Evolutionary conservation across 2,797 vertebrate genomes (phyloP).

Genomic region (Microchirus variegatus): DNA sequence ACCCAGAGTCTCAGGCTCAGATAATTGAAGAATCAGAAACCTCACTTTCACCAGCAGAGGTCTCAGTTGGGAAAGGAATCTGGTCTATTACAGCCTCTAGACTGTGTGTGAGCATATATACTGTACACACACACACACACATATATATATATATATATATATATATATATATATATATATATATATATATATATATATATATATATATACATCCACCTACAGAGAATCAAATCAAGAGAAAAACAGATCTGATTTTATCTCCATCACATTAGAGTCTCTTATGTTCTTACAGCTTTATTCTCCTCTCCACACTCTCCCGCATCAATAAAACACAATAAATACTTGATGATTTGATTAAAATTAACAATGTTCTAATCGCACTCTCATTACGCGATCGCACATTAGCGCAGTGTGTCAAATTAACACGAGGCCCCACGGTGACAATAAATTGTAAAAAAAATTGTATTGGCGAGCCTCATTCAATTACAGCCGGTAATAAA

Average conservation of each 20-base stretch:
- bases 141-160: too few relatives aligned
- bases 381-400: slow-evolving; percentile 12
- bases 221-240: slow-evolving; percentile 30
- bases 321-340: slow-evolving; percentile 7
- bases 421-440: slow-evolving; percentile 7
- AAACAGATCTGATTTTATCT: slow-evolving; percentile 3
- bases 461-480: too few relatives aligned
- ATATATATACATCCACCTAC: slow-evolving; percentile 21
- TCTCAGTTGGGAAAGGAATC: slow-evolving; percentile 28
- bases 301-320: too few relatives aligned
- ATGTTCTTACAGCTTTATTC: not conserved
- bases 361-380: slow-evolving; percentile 25
- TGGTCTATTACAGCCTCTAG: not conserved
- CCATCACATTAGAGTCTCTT: not conserved
- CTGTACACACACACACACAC: not conserved
- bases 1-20: too few relatives aligned
- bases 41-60: slow-evolving; percentile 57
- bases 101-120: too few relatives aligned
- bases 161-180: not conserved
- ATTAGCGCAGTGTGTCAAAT: slow-evolving; percentile 14
- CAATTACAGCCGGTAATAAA: too few relatives aligned
- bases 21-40: too few relatives aligned
- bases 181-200: too few relatives aligned
- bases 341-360: slow-evolving; percentile 37
- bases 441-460: slow-evolving; percentile 9